phyloP scores from a whole-genome alignment of 2,888 invertebrate species.

The Nephrotoma appendiculata region DNA sequence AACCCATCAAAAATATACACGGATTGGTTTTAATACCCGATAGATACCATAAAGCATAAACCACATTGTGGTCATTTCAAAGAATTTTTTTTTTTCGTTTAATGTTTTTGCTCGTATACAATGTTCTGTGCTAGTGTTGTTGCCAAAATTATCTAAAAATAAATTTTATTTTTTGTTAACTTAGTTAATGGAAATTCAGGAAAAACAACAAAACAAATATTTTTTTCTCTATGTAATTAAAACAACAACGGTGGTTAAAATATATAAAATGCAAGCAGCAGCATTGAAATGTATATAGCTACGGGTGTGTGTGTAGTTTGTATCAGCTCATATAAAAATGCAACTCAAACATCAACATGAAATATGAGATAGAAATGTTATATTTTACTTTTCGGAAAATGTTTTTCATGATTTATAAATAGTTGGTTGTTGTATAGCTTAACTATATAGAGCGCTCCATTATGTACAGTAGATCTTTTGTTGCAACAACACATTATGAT shows the following conservation, averaged over 20 bases:
- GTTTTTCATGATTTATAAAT: background rate
- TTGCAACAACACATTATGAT: background rate
- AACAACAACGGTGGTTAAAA: background rate
- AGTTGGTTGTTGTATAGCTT: background rate
- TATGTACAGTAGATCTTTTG: background rate
- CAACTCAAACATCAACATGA: background rate
- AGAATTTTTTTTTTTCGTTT: too few relatives aligned
- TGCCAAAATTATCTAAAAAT: background rate
- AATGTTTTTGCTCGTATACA: too few relatives aligned
- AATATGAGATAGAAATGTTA: background rate
- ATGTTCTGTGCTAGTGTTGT: background rate
- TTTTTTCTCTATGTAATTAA: background rate
- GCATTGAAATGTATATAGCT: background rate
- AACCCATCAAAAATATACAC: too few relatives aligned
- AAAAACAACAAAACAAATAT: background rate
- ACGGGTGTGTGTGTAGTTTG: too few relatives aligned
- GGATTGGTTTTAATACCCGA: too few relatives aligned
- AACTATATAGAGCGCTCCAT: background rate
- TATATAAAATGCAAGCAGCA: background rate
- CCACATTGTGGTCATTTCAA: too few relatives aligned
- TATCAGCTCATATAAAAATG: background rate
- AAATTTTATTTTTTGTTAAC: background rate
- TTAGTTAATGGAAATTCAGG: background rate
- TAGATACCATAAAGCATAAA: too few relatives aligned
- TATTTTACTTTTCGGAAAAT: background rate